Evolutionary conservation across 1,140 invertebrate genomes (phyloP), one percentile per base, ranked within the genome.

Genomic region (Microplitis mediator): DNA sequence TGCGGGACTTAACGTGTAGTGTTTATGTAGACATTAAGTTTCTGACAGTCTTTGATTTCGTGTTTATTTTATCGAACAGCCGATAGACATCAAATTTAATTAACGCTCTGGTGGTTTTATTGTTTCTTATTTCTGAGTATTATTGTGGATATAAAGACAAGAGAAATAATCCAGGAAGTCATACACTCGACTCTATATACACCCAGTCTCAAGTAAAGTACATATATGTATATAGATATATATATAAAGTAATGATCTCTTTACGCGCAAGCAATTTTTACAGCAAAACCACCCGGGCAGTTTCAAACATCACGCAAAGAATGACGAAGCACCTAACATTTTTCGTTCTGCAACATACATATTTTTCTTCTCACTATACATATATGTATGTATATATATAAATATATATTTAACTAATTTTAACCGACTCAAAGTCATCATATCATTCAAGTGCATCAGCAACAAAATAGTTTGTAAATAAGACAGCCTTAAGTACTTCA

Each of bases 201-300:
- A 9, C 39, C 11, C 11, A 45, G 11, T 11, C 11, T 45, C 11
- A 9, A 45, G 39, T 45, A 9, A 11, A 45, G 39, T 45, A 8
- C 1, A 39, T 8, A 4, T 39, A 5, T 39, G 6, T 45, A 8
- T 11, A 45, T 69, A 31, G n/a, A n/a, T 64, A 56, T 65, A 68
- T 78, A 74, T 35, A 63, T 63, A 71, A 14, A 79, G 81, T 81
- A 84, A 84, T 81, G 80, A 85, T 84, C 81, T 85, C 84, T 86
- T 86, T 85, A 86, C 84, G 84, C 80, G 81, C 83, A 85, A 81
- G 84, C 84, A 85, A 86, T 85, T 86, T 86, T 85, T 85, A 85
- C 79, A 83, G 85, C 83, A 78, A 78, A 85, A 72, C 78, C 84
- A 83, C 79, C 81, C 76, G 81, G 80, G 80, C 82, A 81, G 78